These are phyloP conservation scores for Heliopora coerulea DNA, from an alignment of 92 coral and sea anemone genomes.

Conservation along the genomic window DNA sequence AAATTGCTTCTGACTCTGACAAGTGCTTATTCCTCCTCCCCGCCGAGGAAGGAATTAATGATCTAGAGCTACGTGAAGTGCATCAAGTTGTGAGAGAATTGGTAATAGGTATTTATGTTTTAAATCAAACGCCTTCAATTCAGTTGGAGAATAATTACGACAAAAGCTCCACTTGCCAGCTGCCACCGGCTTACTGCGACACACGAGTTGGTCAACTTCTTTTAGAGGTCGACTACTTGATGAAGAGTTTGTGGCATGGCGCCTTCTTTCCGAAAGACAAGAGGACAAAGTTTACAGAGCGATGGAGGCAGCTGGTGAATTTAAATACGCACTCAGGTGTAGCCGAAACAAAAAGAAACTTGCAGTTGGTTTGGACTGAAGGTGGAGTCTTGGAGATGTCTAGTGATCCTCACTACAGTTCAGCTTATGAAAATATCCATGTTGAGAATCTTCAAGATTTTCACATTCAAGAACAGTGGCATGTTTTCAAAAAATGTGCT, in stretches of 20 bases:
- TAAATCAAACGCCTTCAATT: conserved; percentile 92
- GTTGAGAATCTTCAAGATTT: conserved; percentile 82
- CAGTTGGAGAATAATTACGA: conserved; percentile 85
- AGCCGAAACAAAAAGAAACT: conserved; percentile 93
- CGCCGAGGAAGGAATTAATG: conserved; percentile 74
- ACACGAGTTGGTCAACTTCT: conserved; percentile 95
- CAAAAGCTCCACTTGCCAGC: conserved; percentile 87
- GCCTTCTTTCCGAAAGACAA: conserved; percentile 97
- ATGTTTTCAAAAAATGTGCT: conserved; percentile 72
- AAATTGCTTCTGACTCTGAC: conserved; percentile 70
- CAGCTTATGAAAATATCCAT: conserved; percentile 69
- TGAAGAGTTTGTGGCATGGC: conserved; percentile 99
- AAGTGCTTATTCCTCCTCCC: conserved; percentile 84
- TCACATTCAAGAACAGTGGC: conserved; percentile 65
- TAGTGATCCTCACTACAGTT: conserved; percentile 74
- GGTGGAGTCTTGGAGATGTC: conserved; percentile 94
- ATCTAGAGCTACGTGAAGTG: conserved; percentile 89
- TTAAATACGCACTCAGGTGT: conserved; percentile 84
- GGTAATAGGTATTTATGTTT: conserved; percentile 75
- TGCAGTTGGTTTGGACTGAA: conserved; percentile 94
- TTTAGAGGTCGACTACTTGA: conserved; percentile 89
- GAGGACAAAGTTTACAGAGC: conserved; percentile 92
- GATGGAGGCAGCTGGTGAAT: conserved; percentile 97
- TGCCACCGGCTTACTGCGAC: conserved; percentile 93
- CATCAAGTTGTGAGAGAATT: conserved; percentile 94